Base-by-base conservation (phyloP, 35 echinoderm and acorn worm species). In the Stichopus chloronotus region DNA sequence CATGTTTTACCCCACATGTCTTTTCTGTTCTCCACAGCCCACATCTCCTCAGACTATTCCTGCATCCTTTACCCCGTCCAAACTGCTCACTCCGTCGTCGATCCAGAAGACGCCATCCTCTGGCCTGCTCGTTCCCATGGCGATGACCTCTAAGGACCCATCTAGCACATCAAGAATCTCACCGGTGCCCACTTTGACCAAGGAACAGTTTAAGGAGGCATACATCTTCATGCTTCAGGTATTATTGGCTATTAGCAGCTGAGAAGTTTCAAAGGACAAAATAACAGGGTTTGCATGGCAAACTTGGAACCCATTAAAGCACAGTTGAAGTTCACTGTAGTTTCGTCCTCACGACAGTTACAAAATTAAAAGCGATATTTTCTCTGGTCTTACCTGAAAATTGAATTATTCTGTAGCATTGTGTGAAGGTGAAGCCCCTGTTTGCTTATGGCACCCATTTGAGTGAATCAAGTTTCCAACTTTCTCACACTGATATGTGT, bases 121-220 rank as follows among this genome's bases (percentile, higher is more conserved):
- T 4, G 90, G 90, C n/a, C 90, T 91, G 4, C 65, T 91, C 17
- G 71, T 91, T n/a, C 90, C 90, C 16, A 78, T 58, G 52, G 90
- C 90, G 10, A 53, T 91, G 68, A 89, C 59, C 54, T 59, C 87
- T 23, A 77, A 59, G 90, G 71, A 57, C 10, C 11, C 61, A 1
- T 5, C 88, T 7, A 25, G 12, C 13, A 5, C 69, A 79, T 25
- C 71, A 1, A 91, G 90, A 55, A 25, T 79, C 12, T 91, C 76
- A 19, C 90, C 90, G 14, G 52, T 91, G 6, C 69, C 90, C 54
- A 23, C 90, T 56, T 92, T 97, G 22, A 97, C 85, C 72, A 97
- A 95, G 92, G 96, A 97, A 61, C 93, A 97, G 93, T 93, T 97
- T 63, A 88, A 90, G 30, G 85, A 93, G 57, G 93, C 96, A 56